Conservation (phyloP, 2,888 invertebrate species). For the Scaeva pyrastri region DNA sequence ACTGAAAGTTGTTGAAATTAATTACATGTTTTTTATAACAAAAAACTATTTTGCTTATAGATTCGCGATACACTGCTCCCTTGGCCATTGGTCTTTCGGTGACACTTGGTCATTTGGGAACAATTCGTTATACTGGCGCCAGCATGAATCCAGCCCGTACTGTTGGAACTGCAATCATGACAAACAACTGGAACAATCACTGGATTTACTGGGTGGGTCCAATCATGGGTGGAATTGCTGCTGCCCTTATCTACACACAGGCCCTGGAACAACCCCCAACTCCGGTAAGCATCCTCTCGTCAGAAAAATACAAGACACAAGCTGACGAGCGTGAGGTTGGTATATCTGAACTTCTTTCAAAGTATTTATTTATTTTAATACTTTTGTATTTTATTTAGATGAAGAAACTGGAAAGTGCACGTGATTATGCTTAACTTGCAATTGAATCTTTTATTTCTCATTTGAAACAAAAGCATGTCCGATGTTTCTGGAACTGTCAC, state of each 20-base stretch:
- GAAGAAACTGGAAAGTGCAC: slow-evolving; percentile 68
- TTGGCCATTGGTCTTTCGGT: slow-evolving; percentile 95
- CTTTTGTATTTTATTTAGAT: slow-evolving; percentile 54
- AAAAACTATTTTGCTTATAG: slow-evolving; percentile 79
- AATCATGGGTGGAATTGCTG: slow-evolving; percentile 91
- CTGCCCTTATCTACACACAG: slow-evolving; percentile 89
- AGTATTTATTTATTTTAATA: slow-evolving; percentile 15
- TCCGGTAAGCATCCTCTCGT: slow-evolving; percentile 78
- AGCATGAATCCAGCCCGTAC: slow-evolving; percentile 97
- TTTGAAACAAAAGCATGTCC: slow-evolving; percentile 38
- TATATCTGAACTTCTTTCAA: slow-evolving; percentile 18
- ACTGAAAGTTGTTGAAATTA: not conserved
- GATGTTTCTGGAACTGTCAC: slow-evolving; percentile 17
- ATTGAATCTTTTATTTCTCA: slow-evolving; percentile 19
- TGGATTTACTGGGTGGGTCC: slow-evolving; percentile 98
- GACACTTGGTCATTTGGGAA: slow-evolving; percentile 92
- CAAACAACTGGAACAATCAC: slow-evolving; percentile 90
- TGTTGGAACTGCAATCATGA: slow-evolving; percentile 93
- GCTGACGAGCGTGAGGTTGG: slow-evolving; percentile 89
- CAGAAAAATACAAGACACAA: slow-evolving; percentile 83
- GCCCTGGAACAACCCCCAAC: slow-evolving; percentile 80
- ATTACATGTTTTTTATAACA: not conserved
- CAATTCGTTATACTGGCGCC: slow-evolving; percentile 93
- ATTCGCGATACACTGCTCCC: slow-evolving; percentile 92
- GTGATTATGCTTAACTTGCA: slow-evolving; percentile 62